Percentiles rank a stretch among this genome's conserved stretches.
Conservation (phyloP, 2,888 invertebrate genomes). For the Yponomeuta plumbellus region DNA sequence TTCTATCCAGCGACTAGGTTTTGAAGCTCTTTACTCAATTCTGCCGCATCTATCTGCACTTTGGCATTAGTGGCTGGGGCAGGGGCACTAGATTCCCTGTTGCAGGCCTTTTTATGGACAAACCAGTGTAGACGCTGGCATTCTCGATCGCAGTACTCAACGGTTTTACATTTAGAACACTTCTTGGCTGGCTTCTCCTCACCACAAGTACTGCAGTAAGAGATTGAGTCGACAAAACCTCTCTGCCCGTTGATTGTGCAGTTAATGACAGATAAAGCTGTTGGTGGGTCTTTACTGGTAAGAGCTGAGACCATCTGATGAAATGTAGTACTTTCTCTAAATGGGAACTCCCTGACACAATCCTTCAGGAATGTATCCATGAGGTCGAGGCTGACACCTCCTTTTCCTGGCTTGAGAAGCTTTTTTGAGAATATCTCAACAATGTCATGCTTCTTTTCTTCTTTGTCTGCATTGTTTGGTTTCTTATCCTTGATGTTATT, state of each 20-base stretch:
- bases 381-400: constrained; percentile 79
- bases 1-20: constrained; percentile 51
- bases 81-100: constrained; percentile 74
- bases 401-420: constrained; percentile 84
- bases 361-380: constrained; percentile 88
- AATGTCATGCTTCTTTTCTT: constrained; percentile 79
- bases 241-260: constrained; percentile 93
- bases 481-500: constrained; percentile 81
- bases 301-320: constrained; percentile 88
- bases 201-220: constrained; percentile 89
- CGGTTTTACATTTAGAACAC: constrained; percentile 95
- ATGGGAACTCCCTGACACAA: constrained; percentile 92
- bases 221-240: constrained; percentile 82
- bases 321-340: constrained; percentile 91
- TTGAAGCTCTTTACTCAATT: constrained; percentile 70
- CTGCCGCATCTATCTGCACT: constrained; percentile 58
- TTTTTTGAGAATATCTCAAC: constrained; percentile 86
- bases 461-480: constrained; percentile 64
- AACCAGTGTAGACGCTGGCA: constrained; percentile 97
- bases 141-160: constrained; percentile 94
- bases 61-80: constrained; percentile 38
- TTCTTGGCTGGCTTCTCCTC: constrained; percentile 93
- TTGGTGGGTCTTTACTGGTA: constrained; percentile 83
- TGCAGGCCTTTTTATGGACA: constrained; percentile 91
- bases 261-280: constrained; percentile 83